Base-by-base conservation (phyloP, 2,113 vertebrate species). In the Panthera uncia region DNA sequence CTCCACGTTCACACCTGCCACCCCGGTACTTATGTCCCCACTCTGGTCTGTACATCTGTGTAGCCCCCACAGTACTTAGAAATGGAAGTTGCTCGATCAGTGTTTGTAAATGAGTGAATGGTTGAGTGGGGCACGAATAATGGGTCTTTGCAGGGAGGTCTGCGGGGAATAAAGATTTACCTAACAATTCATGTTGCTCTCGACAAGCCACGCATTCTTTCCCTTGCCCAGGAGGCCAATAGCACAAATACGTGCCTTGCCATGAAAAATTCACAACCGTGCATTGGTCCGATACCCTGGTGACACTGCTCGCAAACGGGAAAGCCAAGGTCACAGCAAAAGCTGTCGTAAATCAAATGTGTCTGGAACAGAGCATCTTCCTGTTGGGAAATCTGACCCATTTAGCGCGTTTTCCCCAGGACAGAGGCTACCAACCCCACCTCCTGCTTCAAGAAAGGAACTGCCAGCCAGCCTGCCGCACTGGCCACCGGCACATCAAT, bases 291-390 rank as follows among this genome's bases (percentile, higher is more conserved):
- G 97, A 98, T 96, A 97, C 97, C 27, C 92, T 89, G 89, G 98
- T 97, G 98, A 95, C 98, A 97, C 86, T 96, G 95, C 98, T 98
- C 96, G 97, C 97, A 98, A 97, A 97, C 98, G 94, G 97, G 97
- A 98, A 98, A 98, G 97, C 98, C 98, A 98, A 98, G 98, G 98
- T 98, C 98, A 91, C 65, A 2, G 93, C 96, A 87, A 97, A 97
- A 98, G 98, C 98, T 97, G 98, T 98, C 41, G 74, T 98, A 98
- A 99, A 98, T 98, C 98, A 98, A 94, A 98, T 95, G 96, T 98
- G 97, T 97, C 98, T 98, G 97, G 96, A 98, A 95, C 23, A 0
- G n/a, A 0, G 74, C 98, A 88, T 94, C 98, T 96, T 97, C 95
- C 88, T 96, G 92, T 98, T 98, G 98, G 98, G 98, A 98, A 98